Percentiles rank a stretch among this genome's conserved stretches.
Evolutionary conservation across 1,140 invertebrate species (phyloP).

Genomic region (Hormaphis cornu): DNA sequence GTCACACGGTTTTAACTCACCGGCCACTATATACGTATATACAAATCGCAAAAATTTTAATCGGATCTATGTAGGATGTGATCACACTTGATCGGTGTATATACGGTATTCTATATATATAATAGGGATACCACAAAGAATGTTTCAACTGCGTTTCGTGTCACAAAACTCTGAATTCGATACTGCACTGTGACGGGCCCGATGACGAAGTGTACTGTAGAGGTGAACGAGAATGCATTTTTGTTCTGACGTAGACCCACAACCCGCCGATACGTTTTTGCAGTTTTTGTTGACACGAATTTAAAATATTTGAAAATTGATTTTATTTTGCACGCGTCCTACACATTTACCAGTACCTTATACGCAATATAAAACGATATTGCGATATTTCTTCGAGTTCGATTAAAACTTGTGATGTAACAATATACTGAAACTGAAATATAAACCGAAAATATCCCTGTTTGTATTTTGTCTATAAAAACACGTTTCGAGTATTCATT

Average conservation of each 20-base stretch:
- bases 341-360: too few species aligned
- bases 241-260: background rate
- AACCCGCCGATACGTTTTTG: background rate
- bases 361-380: too few species aligned
- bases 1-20: background rate
- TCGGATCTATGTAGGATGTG: conserved; percentile 9
- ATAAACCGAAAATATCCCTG: too few species aligned
- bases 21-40: too few species aligned
- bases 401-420: too few species aligned
- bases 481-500: background rate
- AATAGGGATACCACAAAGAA: conserved; percentile 81
- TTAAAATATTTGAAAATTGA: background rate
- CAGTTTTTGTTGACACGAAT: background rate
- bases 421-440: too few species aligned
- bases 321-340: background rate
- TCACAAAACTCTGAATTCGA: conserved; percentile 84
- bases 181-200: conserved; percentile 83
- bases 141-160: conserved; percentile 87
- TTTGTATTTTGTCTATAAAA: too few species aligned
- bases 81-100: conserved; percentile 18
- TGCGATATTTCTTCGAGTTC: too few species aligned
- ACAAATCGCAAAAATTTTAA: background rate
- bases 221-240: conserved; percentile 48
- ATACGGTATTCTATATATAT: conserved; percentile 41
- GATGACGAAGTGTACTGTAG: conserved; percentile 87